Evolutionary conservation across 2,797 vertebrate genomes (phyloP).

Genomic region (Fistularia tabacaria): DNA sequence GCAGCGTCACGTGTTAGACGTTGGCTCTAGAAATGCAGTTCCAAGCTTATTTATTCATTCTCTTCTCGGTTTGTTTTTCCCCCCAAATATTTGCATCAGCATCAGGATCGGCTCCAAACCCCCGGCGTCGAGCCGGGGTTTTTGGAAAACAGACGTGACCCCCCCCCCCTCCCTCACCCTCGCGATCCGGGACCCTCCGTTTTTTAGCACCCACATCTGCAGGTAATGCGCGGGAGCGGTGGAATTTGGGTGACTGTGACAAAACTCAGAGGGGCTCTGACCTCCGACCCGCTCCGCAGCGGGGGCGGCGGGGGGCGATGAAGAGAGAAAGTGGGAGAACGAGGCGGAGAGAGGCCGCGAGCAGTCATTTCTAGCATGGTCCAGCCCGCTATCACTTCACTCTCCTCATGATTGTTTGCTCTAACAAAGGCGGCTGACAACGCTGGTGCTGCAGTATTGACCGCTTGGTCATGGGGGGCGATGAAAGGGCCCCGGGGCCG

Average conservation of each 20-base stretch:
- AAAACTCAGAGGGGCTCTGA: slow-evolving; percentile 26
- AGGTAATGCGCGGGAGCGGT: slow-evolving; percentile 1
- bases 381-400: slow-evolving; percentile 53
- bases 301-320: slow-evolving; percentile 14
- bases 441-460: slow-evolving; percentile 63
- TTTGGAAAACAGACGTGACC: no score
- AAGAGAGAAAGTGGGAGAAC: slow-evolving; percentile 48
- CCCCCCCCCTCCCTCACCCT: no score
- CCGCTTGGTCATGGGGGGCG: slow-evolving; percentile 46
- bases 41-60: no score
- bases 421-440: slow-evolving; percentile 65
- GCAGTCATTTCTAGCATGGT: slow-evolving; percentile 73
- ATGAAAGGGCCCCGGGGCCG: slow-evolving; percentile 37
- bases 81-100: no score
- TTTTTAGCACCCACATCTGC: slow-evolving; percentile 7
- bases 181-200: background rate
- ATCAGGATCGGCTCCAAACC: no score
- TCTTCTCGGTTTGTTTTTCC: no score
- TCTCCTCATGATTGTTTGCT: slow-evolving; percentile 70
- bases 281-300: slow-evolving; percentile 34
- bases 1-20: no score
- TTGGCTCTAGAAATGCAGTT: no score
- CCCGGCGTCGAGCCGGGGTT: no score
- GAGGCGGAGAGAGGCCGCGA: slow-evolving; percentile 45
- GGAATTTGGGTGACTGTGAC: slow-evolving; percentile 38